Evolutionary conservation across 2,113 vertebrate species (phyloP).

Genomic region (Dermatemys mawii): DNA sequence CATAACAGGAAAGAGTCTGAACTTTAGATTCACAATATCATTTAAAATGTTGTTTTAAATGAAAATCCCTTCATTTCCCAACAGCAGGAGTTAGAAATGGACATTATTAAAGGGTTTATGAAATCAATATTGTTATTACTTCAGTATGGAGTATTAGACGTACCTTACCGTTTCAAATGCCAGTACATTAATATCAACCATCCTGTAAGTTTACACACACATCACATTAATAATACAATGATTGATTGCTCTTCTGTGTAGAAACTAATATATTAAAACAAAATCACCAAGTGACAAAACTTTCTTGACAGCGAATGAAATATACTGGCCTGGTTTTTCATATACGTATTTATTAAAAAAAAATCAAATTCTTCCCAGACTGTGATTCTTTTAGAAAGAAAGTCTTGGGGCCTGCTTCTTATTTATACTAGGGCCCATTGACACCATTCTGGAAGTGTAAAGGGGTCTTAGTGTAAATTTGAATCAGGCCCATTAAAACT

Average conservation of each 20-base stretch:
- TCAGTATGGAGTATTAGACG: neutral
- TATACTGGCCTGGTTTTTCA: slow-evolving; percentile 32
- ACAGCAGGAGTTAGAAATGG: slow-evolving; percentile 56
- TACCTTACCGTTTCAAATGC: neutral
- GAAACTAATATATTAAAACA: slow-evolving; percentile 64
- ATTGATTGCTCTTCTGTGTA: slow-evolving; percentile 38
- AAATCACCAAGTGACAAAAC: slow-evolving; percentile 63
- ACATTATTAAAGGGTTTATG: neutral
- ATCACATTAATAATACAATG: slow-evolving; percentile 51
- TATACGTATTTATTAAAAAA: neutral
- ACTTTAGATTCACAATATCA: slow-evolving; percentile 21
- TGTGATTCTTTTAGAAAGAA: neutral
- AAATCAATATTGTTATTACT: neutral
- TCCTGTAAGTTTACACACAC: slow-evolving; percentile 40
- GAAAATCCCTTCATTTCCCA: slow-evolving; percentile 29
- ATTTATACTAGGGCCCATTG: neutral
- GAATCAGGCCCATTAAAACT: neutral
- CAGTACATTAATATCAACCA: slow-evolving; percentile 57
- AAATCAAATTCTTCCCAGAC: slow-evolving; percentile 33
- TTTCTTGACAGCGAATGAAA: slow-evolving; percentile 41
- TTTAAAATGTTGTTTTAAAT: slow-evolving; percentile 45
- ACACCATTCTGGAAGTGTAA: neutral
- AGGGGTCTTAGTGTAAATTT: neutral
- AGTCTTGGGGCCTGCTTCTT: neutral
- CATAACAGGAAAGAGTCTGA: neutral